Conservation (phyloP, 2,113 vertebrate species). For the Todiramphus chloris region DNA sequence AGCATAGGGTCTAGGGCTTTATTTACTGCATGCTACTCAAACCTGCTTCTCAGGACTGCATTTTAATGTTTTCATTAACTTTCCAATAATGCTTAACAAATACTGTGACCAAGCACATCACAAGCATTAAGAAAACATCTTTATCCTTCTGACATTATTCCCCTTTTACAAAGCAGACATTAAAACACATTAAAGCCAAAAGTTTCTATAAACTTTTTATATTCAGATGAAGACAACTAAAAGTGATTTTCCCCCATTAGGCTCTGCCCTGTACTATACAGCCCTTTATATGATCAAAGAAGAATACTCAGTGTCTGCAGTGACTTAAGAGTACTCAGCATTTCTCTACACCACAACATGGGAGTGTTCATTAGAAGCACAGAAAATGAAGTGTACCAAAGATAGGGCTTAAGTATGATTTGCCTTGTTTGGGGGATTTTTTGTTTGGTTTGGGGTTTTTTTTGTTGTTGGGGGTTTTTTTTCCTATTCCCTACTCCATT, state of each 20-base stretch:
- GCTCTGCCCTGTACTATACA: neutral
- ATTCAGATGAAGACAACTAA: neutral
- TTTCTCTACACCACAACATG: neutral
- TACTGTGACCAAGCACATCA: rapidly evolving
- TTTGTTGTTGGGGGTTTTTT: neutral
- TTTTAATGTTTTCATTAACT: neutral
- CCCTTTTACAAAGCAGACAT: neutral
- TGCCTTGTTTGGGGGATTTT: neutral
- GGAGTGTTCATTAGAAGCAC: neutral
- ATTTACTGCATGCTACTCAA: neutral
- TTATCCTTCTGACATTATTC: neutral
- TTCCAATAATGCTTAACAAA: neutral
- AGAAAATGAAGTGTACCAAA: neutral
- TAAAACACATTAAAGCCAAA: neutral
- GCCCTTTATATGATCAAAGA: neutral
- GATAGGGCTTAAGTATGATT: neutral
- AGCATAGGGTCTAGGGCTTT: neutral
- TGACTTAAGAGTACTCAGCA: neutral
- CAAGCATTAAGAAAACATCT: neutral
- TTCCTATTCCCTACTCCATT: neutral
- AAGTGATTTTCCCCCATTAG: neutral
- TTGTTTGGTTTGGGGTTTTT: neutral
- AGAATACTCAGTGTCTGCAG: neutral
- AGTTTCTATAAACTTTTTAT: neutral
- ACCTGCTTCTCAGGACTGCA: neutral